Evolutionary conservation across 1,140 invertebrate species (phyloP).

Genomic region (Diorhabda carinulata): DNA sequence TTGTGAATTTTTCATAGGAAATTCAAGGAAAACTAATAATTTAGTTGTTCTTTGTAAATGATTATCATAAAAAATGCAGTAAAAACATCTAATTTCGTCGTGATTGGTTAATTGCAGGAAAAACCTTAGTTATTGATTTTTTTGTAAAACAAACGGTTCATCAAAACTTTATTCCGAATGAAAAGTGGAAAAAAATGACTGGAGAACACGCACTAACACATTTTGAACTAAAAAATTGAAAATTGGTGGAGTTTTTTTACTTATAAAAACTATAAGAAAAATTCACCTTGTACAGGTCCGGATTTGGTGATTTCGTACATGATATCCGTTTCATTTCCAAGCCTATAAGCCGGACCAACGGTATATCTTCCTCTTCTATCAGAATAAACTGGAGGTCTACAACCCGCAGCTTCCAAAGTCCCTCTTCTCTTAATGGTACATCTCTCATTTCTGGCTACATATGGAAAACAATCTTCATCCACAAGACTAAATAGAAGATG

Average conservation of each 20-base stretch:
- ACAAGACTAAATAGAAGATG: slow-evolving; percentile 59
- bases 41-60: too few relatives aligned
- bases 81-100: too few relatives aligned
- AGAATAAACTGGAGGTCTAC: slow-evolving; percentile 49
- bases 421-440: slow-evolving; percentile 57
- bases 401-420: slow-evolving; percentile 54
- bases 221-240: slow-evolving; percentile 6
- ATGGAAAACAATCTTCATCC: slow-evolving; percentile 78
- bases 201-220: neutral
- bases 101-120: too few relatives aligned
- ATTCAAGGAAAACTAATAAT: too few relatives aligned
- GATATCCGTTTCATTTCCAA: slow-evolving; percentile 76
- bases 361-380: slow-evolving; percentile 63
- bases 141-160: too few relatives aligned
- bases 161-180: too few relatives aligned
- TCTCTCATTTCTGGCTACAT: slow-evolving; percentile 56
- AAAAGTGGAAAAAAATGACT: too few relatives aligned
- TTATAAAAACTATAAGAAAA: neutral
- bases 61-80: too few relatives aligned
- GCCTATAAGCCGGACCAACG: slow-evolving; percentile 78
- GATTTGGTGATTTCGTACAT: slow-evolving; percentile 87
- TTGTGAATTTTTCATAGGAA: too few relatives aligned
- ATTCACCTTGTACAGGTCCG: slow-evolving; percentile 89
- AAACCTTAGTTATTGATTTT: too few relatives aligned
- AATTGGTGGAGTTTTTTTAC: neutral